Base-by-base conservation (phyloP, 2,888 invertebrate species). In the Merodon equestris region DNA sequence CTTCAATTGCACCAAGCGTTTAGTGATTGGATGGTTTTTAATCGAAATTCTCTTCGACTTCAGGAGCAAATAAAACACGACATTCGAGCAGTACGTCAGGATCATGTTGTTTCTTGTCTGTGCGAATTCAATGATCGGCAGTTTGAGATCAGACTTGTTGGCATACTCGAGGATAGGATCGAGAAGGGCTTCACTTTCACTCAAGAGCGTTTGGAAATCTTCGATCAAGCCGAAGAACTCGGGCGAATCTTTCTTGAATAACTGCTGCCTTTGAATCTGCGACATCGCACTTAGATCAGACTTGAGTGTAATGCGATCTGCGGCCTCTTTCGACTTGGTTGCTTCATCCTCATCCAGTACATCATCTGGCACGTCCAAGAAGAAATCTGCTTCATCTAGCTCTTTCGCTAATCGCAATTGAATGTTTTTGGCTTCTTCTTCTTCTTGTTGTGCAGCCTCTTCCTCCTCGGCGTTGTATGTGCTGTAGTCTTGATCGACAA, bases 21-120 rank as follows among this genome's bases (percentile, higher is more conserved):
- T 95, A 47, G 96, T 92, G 12, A 98, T 93, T n/a, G 98, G 98
- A 90, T 99, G 98, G 83, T 93, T 93, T 84, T 93, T 92, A 17
- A 95, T 91, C 63, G 92, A 91, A 17, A 91, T 89, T 84, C 92
- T 93, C 85, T 93, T 93, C 63, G 94, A 92, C 90, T 97, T 97
- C 13, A 98, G 88, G 83, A 95, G 90, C 83, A 98, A 88, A 88
- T 97, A 97, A 89, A 95, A 96, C 54, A 93, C 91, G 42, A 97
- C 93, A 87, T 97, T 97, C 17, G 93, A 92, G 83, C 94, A 94
- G 86, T 97, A 97, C 86, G 96, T 96, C 85, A 91, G 91, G 82
- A 93, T 91, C 38, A 94, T 88, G 82, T 93, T 91, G 86, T 93
- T 92, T 85, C 94, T 93, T 9, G 92, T 92, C 86, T 91, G 91